Base-by-base conservation (phyloP, 2,797 vertebrate species). In the Pristis pectinata region DNA sequence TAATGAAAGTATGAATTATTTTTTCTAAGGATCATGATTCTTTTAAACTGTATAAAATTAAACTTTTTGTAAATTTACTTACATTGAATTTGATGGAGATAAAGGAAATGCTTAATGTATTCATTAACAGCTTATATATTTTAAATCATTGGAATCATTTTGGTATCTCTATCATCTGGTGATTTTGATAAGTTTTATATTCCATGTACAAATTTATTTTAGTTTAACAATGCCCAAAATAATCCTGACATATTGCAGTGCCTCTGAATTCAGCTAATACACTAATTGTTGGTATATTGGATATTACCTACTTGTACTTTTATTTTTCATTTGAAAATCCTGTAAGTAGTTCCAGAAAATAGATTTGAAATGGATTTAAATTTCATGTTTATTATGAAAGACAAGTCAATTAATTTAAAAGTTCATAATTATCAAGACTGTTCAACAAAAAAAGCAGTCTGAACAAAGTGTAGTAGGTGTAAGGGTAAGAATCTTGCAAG, bases 401-500 rank as follows among this genome's bases (percentile, higher is more conserved):
- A 24, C 30, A 94, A 72, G 30, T 17, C 7, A 56, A 76, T 74
- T 8, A 7, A 74, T 94, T 76, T 53, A 72, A 76, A n/a, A 72
- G 7, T 74, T 72, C 27, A 34, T 72, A 93, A 49, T 70, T 41
- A 93, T 10, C 67, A 53, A 74, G 70, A 67, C 30, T 74, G 64
- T 10, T 74, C 93, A 72, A 30, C 49, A 72, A 30, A 22, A 53
- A 24, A 30, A 34, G 17, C 49, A 76, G 44, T 30, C 72, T 30
- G 64, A 30, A 94, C 70, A 94, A 56, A 76, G 44, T 76, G 15
- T 74, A 94, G 44, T 94, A 76, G 92, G 92, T 34, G 6, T 7
- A 94, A 94, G 92, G 92, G 44, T 94, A 94, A 76, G 67, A 76
- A 19, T 56, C 72, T 76, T 56, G 44, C 70, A 53, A 74, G 67